These are phyloP conservation scores for Clostera curtula DNA, from an alignment of 2,888 invertebrate species.

Conservation along the genomic window DNA sequence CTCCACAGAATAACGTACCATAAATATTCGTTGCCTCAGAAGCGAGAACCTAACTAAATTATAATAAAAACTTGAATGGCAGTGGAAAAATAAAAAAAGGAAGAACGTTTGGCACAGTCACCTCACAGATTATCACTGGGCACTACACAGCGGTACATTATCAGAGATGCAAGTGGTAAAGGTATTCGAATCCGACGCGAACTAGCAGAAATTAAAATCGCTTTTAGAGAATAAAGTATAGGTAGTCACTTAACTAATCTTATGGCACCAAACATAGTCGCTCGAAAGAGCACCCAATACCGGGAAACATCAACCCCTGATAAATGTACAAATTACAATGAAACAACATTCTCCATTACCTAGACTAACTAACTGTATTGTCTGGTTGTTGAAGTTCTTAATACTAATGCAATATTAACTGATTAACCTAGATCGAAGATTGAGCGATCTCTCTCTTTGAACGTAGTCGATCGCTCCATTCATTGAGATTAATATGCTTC, in stretches of 20 bases:
- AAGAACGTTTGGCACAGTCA: slow-evolving; percentile 33
- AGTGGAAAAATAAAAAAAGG: slow-evolving; percentile 20
- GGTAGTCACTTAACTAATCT: slow-evolving; percentile 49
- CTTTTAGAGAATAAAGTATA: slow-evolving; percentile 28
- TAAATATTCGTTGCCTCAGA: slow-evolving; percentile 22
- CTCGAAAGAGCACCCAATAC: slow-evolving; percentile 22
- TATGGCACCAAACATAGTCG: slow-evolving; percentile 48
- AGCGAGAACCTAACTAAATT: slow-evolving; percentile 17
- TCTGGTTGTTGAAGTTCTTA: slow-evolving; percentile 22
- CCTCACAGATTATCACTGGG: slow-evolving; percentile 25
- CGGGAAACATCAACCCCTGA: slow-evolving; percentile 14
- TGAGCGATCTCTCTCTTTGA: no score
- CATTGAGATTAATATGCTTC: no score
- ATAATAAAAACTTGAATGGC: slow-evolving; percentile 22
- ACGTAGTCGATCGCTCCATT: slow-evolving; percentile 13
- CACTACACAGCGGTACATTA: slow-evolving; percentile 12
- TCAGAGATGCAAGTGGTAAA: slow-evolving; percentile 11
- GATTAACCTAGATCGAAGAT: slow-evolving; percentile 21
- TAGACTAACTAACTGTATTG: slow-evolving; percentile 30
- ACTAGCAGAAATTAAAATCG: slow-evolving; percentile 18
- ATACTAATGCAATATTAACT: slow-evolving; percentile 24
- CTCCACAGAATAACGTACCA: slow-evolving; percentile 16
- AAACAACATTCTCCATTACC: slow-evolving; percentile 19
- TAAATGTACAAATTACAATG: slow-evolving; percentile 10
- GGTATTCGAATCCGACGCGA: slow-evolving; percentile 14